phyloP scores from a whole-genome alignment of 2,888 invertebrate species.

The Spodoptera exigua region DNA sequence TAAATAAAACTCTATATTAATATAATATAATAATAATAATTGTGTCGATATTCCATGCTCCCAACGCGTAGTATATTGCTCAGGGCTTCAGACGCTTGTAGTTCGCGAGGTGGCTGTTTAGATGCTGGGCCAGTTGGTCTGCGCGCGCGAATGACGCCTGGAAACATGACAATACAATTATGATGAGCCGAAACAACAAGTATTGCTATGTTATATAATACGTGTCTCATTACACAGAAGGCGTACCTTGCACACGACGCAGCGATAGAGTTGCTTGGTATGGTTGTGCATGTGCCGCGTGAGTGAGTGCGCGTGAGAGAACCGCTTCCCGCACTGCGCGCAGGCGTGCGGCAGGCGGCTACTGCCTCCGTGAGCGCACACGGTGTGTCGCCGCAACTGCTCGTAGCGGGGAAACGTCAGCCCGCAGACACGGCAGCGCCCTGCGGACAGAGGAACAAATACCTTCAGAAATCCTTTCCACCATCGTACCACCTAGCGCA shows the following conservation, averaged over 20 bases:
- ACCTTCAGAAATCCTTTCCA: too few relatives aligned
- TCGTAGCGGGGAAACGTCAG: conserved; percentile 79
- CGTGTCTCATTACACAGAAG: too few relatives aligned
- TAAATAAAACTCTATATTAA: conserved; percentile 84
- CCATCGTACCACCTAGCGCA: too few relatives aligned
- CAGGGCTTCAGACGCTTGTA: conserved; percentile 85
- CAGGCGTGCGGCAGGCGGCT: conserved; percentile 68
- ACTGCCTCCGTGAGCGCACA: conserved; percentile 64
- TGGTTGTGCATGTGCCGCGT: conserved; percentile 85
- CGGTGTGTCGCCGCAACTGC: conserved; percentile 79
- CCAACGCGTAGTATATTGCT: conserved; percentile 35
- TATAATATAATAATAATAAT: conserved; percentile 81
- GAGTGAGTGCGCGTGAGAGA: conserved; percentile 81
- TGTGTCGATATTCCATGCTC: conserved; percentile 72
- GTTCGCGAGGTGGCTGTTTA: conserved; percentile 87
- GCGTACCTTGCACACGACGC: conserved; percentile 82
- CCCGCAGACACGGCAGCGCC: conserved; percentile 77
- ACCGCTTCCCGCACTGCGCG: conserved; percentile 83
- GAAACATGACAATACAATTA: neutral
- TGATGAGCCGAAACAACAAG: too few relatives aligned
- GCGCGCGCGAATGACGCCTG: conserved; percentile 85
- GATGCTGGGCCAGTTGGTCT: conserved; percentile 83
- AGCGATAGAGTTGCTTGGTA: conserved; percentile 84
- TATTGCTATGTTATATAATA: too few relatives aligned
- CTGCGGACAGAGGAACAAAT: too few relatives aligned